A percentile compares a stretch with the other conserved stretches of the same genome.
Conservation (phyloP, 2,888 invertebrate genomes). For the Metacarcinus magister region DNA sequence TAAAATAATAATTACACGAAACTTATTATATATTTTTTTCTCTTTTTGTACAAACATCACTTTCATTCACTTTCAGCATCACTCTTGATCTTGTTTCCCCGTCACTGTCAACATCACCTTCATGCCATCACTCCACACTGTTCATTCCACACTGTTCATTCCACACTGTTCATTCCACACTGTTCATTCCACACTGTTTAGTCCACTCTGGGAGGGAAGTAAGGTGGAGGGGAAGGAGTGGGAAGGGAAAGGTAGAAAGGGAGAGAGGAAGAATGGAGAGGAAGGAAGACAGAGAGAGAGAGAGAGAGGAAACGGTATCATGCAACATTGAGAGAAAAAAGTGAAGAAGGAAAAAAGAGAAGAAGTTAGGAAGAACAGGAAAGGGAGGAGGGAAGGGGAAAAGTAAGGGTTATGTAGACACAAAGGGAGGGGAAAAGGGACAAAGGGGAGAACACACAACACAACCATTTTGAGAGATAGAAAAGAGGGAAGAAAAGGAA, state of each 20-base stretch:
- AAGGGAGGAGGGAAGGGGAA: background rate
- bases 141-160: no score
- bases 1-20: no score
- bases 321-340: background rate
- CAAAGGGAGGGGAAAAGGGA: no score
- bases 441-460: no score
- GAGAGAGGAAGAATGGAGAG: background rate
- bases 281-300: background rate
- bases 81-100: background rate
- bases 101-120: no score
- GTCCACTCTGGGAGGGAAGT: background rate
- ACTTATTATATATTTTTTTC: no score
- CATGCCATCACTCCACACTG: no score
- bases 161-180: no score
- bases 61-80: background rate
- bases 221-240: background rate
- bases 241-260: background rate
- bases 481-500: no score
- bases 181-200: no score
- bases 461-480: no score
- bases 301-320: background rate
- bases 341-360: background rate
- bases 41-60: no score
- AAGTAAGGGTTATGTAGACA: background rate
- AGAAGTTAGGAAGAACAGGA: background rate